A percentile compares a stretch with the other conserved stretches of the same genome.
Conservation (phyloP, 2,113 vertebrate genomes). For the Arothron firmamentum region DNA sequence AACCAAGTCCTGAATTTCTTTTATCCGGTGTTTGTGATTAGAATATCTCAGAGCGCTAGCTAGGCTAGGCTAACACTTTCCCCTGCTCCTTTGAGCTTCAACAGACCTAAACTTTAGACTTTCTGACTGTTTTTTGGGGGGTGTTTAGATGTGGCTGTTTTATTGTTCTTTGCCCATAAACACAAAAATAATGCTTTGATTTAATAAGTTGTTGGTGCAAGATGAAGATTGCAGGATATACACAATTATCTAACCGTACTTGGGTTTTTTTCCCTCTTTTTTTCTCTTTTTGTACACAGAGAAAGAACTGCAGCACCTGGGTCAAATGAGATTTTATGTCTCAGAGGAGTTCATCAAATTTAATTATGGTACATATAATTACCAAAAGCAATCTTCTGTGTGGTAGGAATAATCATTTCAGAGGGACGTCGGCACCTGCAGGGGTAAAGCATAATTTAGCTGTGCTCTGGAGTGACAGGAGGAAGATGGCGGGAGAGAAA, state of each 20-base stretch:
- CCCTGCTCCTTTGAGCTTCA: no score
- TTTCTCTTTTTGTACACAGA: constrained; percentile 49
- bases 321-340: constrained; percentile 74
- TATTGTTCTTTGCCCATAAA: no score
- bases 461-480: constrained; percentile 54
- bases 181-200: no score
- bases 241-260: not conserved
- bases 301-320: constrained; percentile 59
- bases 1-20: no score
- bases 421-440: constrained; percentile 64
- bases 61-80: no score
- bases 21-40: no score
- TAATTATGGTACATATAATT: constrained; percentile 80
- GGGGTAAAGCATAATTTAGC: constrained; percentile 65
- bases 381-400: constrained; percentile 78
- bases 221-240: not conserved
- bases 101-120: no score
- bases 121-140: no score
- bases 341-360: constrained; percentile 75
- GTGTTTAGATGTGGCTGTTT: no score
- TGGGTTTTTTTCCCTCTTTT: not conserved
- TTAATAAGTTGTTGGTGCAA: no score
- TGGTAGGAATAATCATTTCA: constrained; percentile 73
- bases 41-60: no score
- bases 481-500: constrained; percentile 31